Evolutionary conservation across 2,888 invertebrate genomes (phyloP), one percentile per base, ranked within the genome.

Genomic region (Ophion ventricosus): DNA sequence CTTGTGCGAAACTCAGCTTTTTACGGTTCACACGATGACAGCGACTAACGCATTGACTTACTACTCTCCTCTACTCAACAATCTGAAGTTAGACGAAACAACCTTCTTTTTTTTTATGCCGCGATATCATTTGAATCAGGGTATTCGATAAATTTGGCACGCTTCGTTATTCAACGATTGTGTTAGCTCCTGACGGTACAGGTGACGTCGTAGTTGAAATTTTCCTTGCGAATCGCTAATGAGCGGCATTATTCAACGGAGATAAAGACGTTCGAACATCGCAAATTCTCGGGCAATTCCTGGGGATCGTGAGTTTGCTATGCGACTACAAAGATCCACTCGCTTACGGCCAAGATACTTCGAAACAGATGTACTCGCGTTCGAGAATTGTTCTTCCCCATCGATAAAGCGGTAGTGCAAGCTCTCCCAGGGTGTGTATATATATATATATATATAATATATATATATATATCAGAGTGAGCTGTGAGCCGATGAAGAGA

Each of bases 301-400:
- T 74, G 67, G 66, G 73, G 74, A 59, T 80, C 73, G 59, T n/a
- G 66, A 79, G 70, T 80, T 72, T 40, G 35, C 64, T 35, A 20
- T 61, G 61, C 40, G 61, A 70, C 78, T 70, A n/a, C 29, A 64
- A 43, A 54, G 57, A 79, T 72, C 56, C 66, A 67, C 66, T 80
- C 73, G 80, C 73, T 74, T 67, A 67, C 80, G 43, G 59, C 66
- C 67, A 20, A 57, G 77, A 81, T 73, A 84, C 78, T 79, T 82
- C 61, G 82, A 82, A 82, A 84, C 82, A 84, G 81, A 84, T 84
- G 82, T 84, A 84, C 84, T 82, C 69, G 75, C 70, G 82, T 59
- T 75, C 66, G 70, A 66, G 84, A 84, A 84, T 82, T 84, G 84
- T 84, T 84, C 66, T 25, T 66, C 57, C 79, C 78, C 70, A 78